Evolutionary conservation across 2,797 vertebrate species (phyloP).

Genomic region (Arrhamphus sclerolepis): DNA sequence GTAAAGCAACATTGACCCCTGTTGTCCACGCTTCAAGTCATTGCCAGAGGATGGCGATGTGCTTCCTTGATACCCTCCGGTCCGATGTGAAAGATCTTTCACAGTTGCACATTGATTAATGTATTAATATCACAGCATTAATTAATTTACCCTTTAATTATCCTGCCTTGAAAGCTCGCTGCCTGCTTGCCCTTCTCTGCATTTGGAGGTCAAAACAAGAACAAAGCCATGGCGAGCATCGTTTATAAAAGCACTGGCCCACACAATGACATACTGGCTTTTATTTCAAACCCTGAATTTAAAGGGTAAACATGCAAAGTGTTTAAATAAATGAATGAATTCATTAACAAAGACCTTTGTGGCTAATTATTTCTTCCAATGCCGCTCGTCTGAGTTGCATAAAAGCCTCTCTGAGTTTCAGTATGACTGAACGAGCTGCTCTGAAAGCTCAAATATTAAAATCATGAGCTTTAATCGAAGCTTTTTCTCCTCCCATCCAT

Average conservation of each 20-base stretch:
- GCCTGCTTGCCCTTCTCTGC: constrained; percentile 13
- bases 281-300: constrained; percentile 61
- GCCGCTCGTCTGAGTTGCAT: too few species aligned
- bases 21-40: too few species aligned
- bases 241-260: constrained; percentile 70
- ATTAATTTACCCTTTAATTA: constrained; percentile 69
- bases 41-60: too few species aligned
- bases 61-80: too few species aligned
- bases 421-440: too few species aligned
- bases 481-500: too few species aligned
- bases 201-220: constrained; percentile 39
- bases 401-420: too few species aligned
- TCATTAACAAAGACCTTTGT: not conserved
- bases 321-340: not conserved
- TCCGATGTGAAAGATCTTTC: not conserved
- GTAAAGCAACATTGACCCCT: too few species aligned
- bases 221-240: constrained; percentile 50
- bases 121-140: constrained; percentile 48
- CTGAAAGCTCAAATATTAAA: too few species aligned
- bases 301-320: constrained; percentile 39
- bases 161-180: constrained; percentile 30
- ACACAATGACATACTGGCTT: constrained; percentile 49
- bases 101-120: constrained; percentile 32
- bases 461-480: too few species aligned
- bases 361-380: too few species aligned